Evolutionary conservation across 2,797 vertebrate genomes (phyloP), one percentile per base, ranked within the genome.

Genomic region (Botia kubotai): DNA sequence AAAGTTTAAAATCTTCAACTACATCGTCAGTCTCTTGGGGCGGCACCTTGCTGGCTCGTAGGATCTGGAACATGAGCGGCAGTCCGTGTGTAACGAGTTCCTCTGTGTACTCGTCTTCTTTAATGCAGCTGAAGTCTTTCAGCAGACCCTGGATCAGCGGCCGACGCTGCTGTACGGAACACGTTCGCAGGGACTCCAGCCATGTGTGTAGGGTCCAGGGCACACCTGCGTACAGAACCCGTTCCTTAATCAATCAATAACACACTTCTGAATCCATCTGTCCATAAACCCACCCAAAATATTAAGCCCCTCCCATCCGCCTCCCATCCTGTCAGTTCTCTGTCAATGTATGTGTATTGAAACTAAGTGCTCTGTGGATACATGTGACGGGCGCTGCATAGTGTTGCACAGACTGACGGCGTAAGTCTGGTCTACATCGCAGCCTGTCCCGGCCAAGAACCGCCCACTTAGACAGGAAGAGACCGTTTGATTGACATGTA

Each of bases 161-260:
- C 26, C 60, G 60, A 1, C 60, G 60, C 14, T 63, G 60, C 26
- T 16, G 60, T 26, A 17, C 60, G 1, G 33, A 63, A 63, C 93
- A 92, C 79, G 93, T 94, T 11, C 92, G 91, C 88, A 95, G 92
- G 80, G 94, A 93, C 90, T 94, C 93, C 77, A 94, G 89, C 94
- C 94, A 95, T 70, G 93, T 94, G 89, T 95, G 94, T 86, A 95
- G 92, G 16, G 93, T 95, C 95, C 95, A 95, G 70, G 94, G 94
- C 75, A 63, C 60, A 16, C 60, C 60, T 63, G 60, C 60, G 8
- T 6, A 33, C 13, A 0, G 13, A 29, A 11, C 0, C 43, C 43
- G 63, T 26, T 11, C 16, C 53, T 79, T 14, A 26, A 3, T 58
- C 19, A 21, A 62, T 48, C 13, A n/a, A 48, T 43, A 13, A 26